These are phyloP conservation scores for Perizoma affinitatum DNA, from an alignment of 2,888 invertebrate species.

Conservation along the genomic window DNA sequence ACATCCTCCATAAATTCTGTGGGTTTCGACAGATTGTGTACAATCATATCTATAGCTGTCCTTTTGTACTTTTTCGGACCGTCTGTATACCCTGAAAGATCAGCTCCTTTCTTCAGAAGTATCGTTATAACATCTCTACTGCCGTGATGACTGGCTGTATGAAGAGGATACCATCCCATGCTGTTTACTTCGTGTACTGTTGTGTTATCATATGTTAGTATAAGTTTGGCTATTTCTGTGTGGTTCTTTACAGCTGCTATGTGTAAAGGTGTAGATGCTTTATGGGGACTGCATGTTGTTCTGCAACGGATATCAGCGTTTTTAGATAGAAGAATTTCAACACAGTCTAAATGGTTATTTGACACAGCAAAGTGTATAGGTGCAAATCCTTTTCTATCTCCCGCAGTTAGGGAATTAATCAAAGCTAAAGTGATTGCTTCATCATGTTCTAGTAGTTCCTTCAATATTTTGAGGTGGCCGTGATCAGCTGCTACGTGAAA, in stretches of 20 bases:
- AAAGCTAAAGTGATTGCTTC: constrained; percentile 57
- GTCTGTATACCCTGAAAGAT: constrained; percentile 69
- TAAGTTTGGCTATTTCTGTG: constrained; percentile 61
- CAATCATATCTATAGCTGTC: constrained; percentile 80
- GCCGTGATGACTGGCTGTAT: constrained; percentile 81
- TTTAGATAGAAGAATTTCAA: constrained; percentile 69
- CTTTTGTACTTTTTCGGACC: constrained; percentile 68
- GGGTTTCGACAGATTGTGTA: constrained; percentile 78
- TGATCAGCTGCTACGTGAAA: constrained; percentile 85
- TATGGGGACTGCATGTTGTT: constrained; percentile 70
- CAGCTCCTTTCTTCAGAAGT: constrained; percentile 73
- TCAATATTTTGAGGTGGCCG: constrained; percentile 81
- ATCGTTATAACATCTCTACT: constrained; percentile 82
- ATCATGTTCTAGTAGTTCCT: constrained; percentile 75
- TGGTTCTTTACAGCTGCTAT: constrained; percentile 73
- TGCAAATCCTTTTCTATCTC: constrained; percentile 72
- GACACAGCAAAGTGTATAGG: constrained; percentile 83
- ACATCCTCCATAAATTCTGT: constrained; percentile 79
- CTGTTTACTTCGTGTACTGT: constrained; percentile 73
- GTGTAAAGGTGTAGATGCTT: constrained; percentile 74
- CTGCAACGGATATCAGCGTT: constrained; percentile 72
- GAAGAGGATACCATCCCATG: constrained; percentile 64
- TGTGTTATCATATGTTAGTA: constrained; percentile 68
- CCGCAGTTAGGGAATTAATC: constrained; percentile 63
- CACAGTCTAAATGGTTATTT: constrained; percentile 76